Evolutionary conservation across 2,113 vertebrate species (phyloP).

Genomic region (Leuciscus idus): DNA sequence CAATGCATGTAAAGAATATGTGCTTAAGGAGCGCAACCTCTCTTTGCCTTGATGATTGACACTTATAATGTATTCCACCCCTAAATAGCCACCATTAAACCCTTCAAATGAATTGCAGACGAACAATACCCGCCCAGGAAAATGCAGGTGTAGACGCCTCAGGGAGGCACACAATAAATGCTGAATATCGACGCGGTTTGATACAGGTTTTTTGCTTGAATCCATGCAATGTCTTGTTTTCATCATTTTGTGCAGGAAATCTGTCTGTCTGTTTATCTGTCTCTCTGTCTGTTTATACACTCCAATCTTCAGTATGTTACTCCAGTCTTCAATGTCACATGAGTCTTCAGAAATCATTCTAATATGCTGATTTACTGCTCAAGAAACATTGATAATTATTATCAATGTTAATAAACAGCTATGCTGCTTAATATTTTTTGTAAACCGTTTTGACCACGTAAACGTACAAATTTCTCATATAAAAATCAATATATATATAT

Average conservation of each 20-base stretch:
- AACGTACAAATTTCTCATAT: too few species aligned
- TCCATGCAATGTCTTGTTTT: conserved; percentile 37
- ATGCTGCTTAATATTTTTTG: too few species aligned
- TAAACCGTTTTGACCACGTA: too few species aligned
- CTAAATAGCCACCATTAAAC: conserved; percentile 68
- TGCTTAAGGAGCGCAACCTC: conserved; percentile 63
- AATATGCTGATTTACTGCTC: too few species aligned
- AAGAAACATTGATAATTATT: too few species aligned
- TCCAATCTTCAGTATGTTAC: too few species aligned
- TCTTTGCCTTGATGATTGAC: conserved; percentile 63
- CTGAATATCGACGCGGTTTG: conserved; percentile 33
- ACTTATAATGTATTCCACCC: conserved; percentile 67
- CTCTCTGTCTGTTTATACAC: background rate
- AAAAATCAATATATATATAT: too few species aligned
- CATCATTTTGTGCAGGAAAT: conserved; percentile 33
- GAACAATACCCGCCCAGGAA: conserved; percentile 63
- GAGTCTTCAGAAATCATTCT: too few species aligned
- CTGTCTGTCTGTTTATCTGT: background rate
- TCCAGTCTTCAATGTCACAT: too few species aligned
- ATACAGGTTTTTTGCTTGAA: conserved; percentile 18
- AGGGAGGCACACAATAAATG: conserved; percentile 35
- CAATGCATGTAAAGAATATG: conserved; percentile 55
- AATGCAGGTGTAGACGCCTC: conserved; percentile 60
- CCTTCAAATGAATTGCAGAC: conserved; percentile 61
- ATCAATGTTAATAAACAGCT: too few species aligned